phyloP scores from a whole-genome alignment of 2,888 invertebrate genomes.

The Perithous albicinctus region DNA sequence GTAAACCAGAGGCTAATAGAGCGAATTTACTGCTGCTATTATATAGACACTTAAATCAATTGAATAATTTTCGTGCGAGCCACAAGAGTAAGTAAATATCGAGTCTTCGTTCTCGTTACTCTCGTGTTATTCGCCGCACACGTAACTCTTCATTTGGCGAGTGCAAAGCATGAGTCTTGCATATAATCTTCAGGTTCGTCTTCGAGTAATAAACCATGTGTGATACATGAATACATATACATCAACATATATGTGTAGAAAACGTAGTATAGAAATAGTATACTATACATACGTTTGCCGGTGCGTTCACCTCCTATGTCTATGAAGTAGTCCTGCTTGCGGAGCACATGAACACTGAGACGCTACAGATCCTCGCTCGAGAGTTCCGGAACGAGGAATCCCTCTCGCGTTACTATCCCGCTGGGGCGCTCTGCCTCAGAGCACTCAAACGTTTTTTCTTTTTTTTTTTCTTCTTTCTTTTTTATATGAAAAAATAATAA shows the following conservation, averaged over 20 bases:
- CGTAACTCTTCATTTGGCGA: slow-evolving; percentile 55
- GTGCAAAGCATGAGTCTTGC: slow-evolving; percentile 1
- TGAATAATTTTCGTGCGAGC: neutral
- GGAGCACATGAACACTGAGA: slow-evolving; percentile 73
- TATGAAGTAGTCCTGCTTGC: slow-evolving; percentile 72
- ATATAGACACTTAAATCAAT: neutral
- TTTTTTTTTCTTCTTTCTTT: neutral
- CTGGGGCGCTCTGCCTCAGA: slow-evolving; percentile 38
- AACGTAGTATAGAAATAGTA: slow-evolving; percentile 26
- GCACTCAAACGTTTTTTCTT: slow-evolving; percentile 48
- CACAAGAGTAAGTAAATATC: slow-evolving; percentile 32
- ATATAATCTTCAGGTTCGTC: slow-evolving; percentile 7
- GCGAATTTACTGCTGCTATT: no score
- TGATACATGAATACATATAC: neutral
- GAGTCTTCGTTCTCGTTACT: slow-evolving; percentile 54
- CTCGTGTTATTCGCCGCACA: slow-evolving; percentile 35
- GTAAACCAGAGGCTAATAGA: no score
- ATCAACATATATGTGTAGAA: neutral
- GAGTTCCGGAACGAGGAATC: slow-evolving; percentile 64
- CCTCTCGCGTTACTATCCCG: slow-evolving; percentile 53
- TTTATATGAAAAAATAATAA: neutral
- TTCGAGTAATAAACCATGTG: slow-evolving; percentile 7
- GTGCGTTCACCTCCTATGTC: slow-evolving; percentile 72
- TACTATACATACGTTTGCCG: slow-evolving; percentile 69
- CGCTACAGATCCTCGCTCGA: slow-evolving; percentile 57